These are phyloP conservation scores for Julus scandinavius DNA, from an alignment of 2,888 invertebrate genomes.

Conservation along the genomic window DNA sequence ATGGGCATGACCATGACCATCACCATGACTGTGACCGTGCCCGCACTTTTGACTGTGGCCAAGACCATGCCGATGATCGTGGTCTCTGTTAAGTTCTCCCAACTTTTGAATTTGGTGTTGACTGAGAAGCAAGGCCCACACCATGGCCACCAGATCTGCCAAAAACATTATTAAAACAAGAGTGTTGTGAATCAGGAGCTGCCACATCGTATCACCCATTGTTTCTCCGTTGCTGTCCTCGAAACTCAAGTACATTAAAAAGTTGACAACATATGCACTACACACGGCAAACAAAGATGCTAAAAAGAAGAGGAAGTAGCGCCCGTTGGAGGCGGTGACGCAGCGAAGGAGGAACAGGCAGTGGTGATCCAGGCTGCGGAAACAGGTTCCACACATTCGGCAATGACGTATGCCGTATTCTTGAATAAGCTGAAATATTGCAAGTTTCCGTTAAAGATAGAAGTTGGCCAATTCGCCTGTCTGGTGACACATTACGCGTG, in stretches of 20 bases:
- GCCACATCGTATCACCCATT: neutral
- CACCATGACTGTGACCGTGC: too few species aligned
- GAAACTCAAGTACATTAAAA: slow-evolving; percentile 45
- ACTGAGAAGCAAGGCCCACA: slow-evolving; percentile 33
- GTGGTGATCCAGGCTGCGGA: slow-evolving; percentile 52
- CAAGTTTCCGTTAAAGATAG: neutral
- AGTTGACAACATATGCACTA: slow-evolving; percentile 6
- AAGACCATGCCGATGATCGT: neutral
- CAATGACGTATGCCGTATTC: slow-evolving; percentile 50
- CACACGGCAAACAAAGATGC: neutral
- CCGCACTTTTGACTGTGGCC: too few species aligned
- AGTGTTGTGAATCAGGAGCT: neutral
- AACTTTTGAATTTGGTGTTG: neutral
- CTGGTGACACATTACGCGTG: neutral
- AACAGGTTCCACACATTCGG: slow-evolving; percentile 51
- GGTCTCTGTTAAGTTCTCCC: slow-evolving; percentile 7
- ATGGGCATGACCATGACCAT: neutral
- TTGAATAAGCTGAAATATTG: slow-evolving; percentile 41
- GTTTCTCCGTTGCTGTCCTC: neutral
- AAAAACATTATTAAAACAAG: slow-evolving; percentile 43
- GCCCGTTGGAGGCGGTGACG: slow-evolving; percentile 51
- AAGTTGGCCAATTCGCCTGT: too few species aligned
- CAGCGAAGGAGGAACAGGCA: slow-evolving; percentile 52
- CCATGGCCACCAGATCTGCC: slow-evolving; percentile 31
- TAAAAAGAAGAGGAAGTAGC: slow-evolving; percentile 41